These are phyloP conservation scores for Andricus grossulariae DNA, from an alignment of 1,140 invertebrate species.

Conservation along the genomic window DNA sequence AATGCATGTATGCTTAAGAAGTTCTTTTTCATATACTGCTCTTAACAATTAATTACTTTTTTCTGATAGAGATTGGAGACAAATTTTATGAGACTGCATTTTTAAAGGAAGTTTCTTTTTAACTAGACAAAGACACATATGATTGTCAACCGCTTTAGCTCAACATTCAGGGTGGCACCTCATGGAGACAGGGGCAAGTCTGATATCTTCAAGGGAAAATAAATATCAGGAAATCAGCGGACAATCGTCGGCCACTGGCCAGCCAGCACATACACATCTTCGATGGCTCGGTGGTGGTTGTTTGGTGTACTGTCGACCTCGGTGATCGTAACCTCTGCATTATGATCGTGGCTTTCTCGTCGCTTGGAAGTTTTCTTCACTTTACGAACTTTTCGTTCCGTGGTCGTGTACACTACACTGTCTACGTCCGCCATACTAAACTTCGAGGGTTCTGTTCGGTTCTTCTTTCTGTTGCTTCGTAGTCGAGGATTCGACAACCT, in stretches of 20 bases:
- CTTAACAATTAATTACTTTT: too few species aligned
- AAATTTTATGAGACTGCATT: too few species aligned
- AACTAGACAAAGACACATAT: too few species aligned
- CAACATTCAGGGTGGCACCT: not conserved
- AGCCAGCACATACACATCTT: constrained; percentile 89
- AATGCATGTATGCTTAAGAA: too few species aligned
- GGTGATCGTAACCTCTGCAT: constrained; percentile 87
- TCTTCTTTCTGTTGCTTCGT: not conserved
- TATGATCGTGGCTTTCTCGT: constrained; percentile 83
- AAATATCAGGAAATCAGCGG: constrained; percentile 34
- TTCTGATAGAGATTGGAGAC: too few species aligned
- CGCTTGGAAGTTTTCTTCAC: constrained; percentile 91
- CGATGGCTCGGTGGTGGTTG: constrained; percentile 78
- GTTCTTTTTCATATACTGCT: too few species aligned
- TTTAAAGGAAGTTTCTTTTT: too few species aligned
- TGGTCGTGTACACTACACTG: constrained; percentile 88
- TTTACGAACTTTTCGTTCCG: constrained; percentile 91
- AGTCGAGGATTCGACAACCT: not conserved
- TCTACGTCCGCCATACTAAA: constrained; percentile 91
- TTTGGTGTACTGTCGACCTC: constrained; percentile 85
- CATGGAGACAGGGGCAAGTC: not conserved
- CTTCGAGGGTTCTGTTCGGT: not conserved
- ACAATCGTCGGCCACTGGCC: constrained; percentile 58
- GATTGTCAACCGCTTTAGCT: too few species aligned
- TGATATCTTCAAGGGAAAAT: not conserved